Evolutionary conservation across 2,888 invertebrate species (phyloP), one percentile per base, ranked within the genome.

Genomic region (Heteropelma amictum): DNA sequence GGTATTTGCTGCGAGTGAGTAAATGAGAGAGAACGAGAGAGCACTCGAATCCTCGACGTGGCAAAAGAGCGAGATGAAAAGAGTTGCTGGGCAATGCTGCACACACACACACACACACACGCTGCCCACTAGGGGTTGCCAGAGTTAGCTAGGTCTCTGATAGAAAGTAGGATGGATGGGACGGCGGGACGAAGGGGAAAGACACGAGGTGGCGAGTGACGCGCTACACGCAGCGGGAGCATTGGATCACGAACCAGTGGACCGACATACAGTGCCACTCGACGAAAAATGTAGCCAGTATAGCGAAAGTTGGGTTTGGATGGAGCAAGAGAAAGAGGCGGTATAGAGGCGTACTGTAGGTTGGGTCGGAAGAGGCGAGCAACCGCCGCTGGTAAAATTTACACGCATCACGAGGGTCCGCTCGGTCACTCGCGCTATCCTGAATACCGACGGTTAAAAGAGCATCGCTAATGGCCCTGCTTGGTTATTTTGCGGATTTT

Each of bases 401-500:
- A 88, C 88, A 88, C 88, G 88, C 87, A 88, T 87, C 88, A 86
- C 86, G 71, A 79, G 86, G 83, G 84, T 67, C 33, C 61, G 54
- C 70, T 75, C 71, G 61, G 70, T 75, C 70, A 71, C 65, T 67
- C 70, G n/a, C n/a, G 60, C 82, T 35, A 14, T 63, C 81, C 84
- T 86, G 86, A 87, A 87, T 87, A 82, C 76, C 83, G 83, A 84
- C 84, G 86, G 88, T 87, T 88, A 88, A 89, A 88, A 89, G 88
- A 88, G 88, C 88, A 89, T 89, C 83, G 86, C 88, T 89, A 89
- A 89, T 88, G 88, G 86, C 87, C 87, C 86, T 85, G 86, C 87
- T 87, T 86, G 87, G 88, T 88, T 88, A 89, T 89, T 89, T 89
- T 89, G 88, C 87, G 88, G 88, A 89, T 89, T 89, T 89, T 89